A percentile compares a stretch with the other conserved stretches of the same genome.
Conservation (phyloP, 64 coral and sea anemone species). For the Hydrozoanthus tunicans region DNA sequence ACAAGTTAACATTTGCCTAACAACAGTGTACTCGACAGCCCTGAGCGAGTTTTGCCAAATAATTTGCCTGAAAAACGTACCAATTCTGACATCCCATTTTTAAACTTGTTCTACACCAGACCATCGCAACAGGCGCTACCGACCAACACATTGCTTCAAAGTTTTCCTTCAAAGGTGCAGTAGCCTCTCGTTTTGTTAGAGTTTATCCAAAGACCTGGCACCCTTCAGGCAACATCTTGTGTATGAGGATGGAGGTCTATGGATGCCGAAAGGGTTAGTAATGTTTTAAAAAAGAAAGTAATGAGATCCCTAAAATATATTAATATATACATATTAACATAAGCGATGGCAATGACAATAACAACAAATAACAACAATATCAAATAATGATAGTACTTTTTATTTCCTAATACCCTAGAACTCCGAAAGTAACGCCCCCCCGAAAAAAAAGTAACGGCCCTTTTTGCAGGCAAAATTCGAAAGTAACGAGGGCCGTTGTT, state of each 20-base stretch:
- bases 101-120: not conserved
- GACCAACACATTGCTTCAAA: not conserved
- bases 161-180: not conserved
- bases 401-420: too few relatives aligned
- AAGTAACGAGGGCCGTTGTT: too few relatives aligned
- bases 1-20: too few relatives aligned
- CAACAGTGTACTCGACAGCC: too few relatives aligned
- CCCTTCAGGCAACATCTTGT: not conserved
- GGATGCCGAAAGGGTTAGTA: constrained; percentile 1
- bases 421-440: too few relatives aligned
- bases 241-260: constrained; percentile 22
- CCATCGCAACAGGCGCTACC: not conserved
- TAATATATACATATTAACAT: not conserved
- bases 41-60: too few relatives aligned
- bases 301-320: too few relatives aligned
- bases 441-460: too few relatives aligned
- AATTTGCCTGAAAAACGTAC: not conserved
- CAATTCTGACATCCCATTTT: not conserved
- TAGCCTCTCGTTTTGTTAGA: not conserved
- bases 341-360: not conserved
- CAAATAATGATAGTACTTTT: too few relatives aligned
- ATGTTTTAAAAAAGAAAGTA: not conserved
- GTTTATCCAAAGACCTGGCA: constrained; percentile 6
- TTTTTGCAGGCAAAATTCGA: too few relatives aligned
- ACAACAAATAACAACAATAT: not conserved